Conservation (phyloP, 2,113 vertebrate species). For the Stigmatopora argus region DNA sequence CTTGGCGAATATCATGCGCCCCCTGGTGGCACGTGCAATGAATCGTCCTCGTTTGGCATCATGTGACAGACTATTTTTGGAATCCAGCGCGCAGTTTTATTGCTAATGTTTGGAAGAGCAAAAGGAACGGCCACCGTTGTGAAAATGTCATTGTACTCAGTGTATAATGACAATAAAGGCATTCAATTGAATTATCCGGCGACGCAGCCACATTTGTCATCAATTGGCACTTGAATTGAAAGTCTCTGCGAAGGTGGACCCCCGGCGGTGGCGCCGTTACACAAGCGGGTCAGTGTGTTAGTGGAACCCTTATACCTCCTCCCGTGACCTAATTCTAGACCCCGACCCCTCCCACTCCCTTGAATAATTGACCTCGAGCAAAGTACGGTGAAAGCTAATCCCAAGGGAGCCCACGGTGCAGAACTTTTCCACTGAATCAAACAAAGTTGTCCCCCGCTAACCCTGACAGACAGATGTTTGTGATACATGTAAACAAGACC, state of each 20-base stretch:
- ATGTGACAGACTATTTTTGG: too few relatives aligned
- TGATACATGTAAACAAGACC: too few relatives aligned
- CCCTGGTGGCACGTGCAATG: not conserved
- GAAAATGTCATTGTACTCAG: too few relatives aligned
- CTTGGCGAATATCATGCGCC: not conserved
- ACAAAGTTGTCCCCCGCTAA: too few relatives aligned
- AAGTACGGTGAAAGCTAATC: conserved; percentile 17
- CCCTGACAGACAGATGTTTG: too few relatives aligned
- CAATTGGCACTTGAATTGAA: not conserved
- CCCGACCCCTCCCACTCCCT: conserved; percentile 8
- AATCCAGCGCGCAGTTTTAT: too few relatives aligned
- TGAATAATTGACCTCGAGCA: conserved; percentile 3
- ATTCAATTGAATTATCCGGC: too few relatives aligned
- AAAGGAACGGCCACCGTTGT: too few relatives aligned
- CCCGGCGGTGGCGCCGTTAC: not conserved
- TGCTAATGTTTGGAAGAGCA: too few relatives aligned
- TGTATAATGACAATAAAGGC: too few relatives aligned
- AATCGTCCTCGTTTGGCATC: too few relatives aligned
- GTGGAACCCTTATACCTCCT: conserved; percentile 55
- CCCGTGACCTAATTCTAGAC: conserved; percentile 76
- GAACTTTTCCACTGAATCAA: not conserved
- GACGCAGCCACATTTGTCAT: too few relatives aligned
- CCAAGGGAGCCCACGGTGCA: conserved; percentile 14
- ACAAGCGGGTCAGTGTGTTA: conserved; percentile 85
- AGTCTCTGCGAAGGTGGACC: not conserved